A percentile compares a stretch with the other conserved stretches of the same genome.
Evolutionary conservation across 2,113 vertebrate species (phyloP).

Genomic region (Girardinichthys multiradiatus): DNA sequence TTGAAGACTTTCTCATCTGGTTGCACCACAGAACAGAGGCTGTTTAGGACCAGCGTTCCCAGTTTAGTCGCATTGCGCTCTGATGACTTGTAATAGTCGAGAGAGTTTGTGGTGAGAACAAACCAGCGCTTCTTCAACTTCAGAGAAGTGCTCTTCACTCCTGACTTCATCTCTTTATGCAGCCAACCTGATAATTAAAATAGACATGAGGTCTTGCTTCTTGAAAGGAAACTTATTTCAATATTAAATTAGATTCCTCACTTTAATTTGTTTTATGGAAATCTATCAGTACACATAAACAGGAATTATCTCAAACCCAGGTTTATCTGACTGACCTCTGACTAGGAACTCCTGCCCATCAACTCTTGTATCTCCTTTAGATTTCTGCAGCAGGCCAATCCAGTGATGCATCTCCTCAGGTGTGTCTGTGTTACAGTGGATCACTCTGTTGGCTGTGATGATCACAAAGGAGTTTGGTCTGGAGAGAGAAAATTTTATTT

Average conservation of each 20-base stretch:
- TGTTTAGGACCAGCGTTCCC: slow-evolving; percentile 91
- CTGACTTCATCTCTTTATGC: slow-evolving; percentile 90
- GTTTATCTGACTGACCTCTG: slow-evolving; percentile 79
- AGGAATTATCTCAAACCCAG: background rate
- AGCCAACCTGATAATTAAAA: slow-evolving; percentile 83
- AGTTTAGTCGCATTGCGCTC: slow-evolving; percentile 89
- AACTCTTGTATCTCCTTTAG: slow-evolving; percentile 86
- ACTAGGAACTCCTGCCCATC: slow-evolving; percentile 92
- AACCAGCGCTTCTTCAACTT: slow-evolving; percentile 96
- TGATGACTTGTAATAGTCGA: slow-evolving; percentile 91
- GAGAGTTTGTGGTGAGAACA: slow-evolving; percentile 88
- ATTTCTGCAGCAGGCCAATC: slow-evolving; percentile 93
- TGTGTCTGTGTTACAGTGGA: slow-evolving; percentile 92
- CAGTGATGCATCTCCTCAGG: slow-evolving; percentile 96
- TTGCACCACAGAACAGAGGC: slow-evolving; percentile 90
- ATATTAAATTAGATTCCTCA: background rate
- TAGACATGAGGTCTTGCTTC: background rate
- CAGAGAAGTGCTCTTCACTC: slow-evolving; percentile 86
- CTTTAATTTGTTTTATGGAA: background rate
- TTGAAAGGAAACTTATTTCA: background rate
- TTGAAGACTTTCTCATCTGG: slow-evolving; percentile 90
- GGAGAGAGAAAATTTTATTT: slow-evolving; percentile 12
- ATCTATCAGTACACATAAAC: too few species aligned
- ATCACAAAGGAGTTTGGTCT: slow-evolving; percentile 96
- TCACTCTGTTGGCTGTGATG: slow-evolving; percentile 92